Evolutionary conservation across 1,140 invertebrate genomes (phyloP), one percentile per base, ranked within the genome.

Genomic region (Dryas iulia): DNA sequence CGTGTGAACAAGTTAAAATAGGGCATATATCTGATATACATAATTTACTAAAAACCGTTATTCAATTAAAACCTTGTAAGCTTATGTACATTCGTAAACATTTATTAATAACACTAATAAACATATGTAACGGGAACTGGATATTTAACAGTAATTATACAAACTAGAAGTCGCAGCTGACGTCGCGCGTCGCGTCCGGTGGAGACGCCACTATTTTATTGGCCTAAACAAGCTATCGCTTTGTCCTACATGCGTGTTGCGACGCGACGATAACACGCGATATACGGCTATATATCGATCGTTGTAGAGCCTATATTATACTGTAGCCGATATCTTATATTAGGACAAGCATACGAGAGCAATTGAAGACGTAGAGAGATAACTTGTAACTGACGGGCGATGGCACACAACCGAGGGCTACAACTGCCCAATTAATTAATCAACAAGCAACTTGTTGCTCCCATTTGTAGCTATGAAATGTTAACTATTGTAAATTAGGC

Each of bases 201-300:
- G 39, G 53, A 71, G 74, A 70, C 74, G 64, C 69, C 56, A 66
- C 26, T 28, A 60, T 76, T 66, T 72, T 67, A 72, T 72, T 76
- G 64, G 65, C 62, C 57, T 63, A 73, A 68, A 66, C 60, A 30
- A 64, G 56, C 64, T 70, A 65, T 69, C 71, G 39, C 58, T 54
- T 66, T 68, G 71, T 66, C 68, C 74, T 61, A 74, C 31, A 62
- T 71, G 6, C 3, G 14, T 1, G 0, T 10, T 3, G 26, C 8
- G 8, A 24, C 6, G n/a, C n/a, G n/a, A n/a, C n/a, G n/a, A 47
- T 2, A 6, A 7, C 14, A 47, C 39, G 39, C 21, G 4, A 60
- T 24, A 25, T 25, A 24, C 39, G 21, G 11, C 58, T 54, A 28
- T 66, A 59, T 3, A 1, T 1, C 5, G 0, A n/a, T 23, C 23